Evolutionary conservation across 2,113 vertebrate species (phyloP).

Genomic region (Triplophysa tibetana): DNA sequence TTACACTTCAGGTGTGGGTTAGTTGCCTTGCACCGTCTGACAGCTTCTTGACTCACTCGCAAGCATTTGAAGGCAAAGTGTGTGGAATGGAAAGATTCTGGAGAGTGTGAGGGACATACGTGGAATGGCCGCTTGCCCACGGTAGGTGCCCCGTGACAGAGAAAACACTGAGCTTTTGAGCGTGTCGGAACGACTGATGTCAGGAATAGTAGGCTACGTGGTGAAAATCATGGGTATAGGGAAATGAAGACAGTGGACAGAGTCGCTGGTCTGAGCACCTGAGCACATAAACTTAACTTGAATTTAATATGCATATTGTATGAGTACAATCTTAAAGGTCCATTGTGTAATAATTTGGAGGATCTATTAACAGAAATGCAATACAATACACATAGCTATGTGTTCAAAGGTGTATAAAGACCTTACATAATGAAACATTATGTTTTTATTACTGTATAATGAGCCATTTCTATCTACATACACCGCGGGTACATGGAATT

Average conservation of each 20-base stretch:
- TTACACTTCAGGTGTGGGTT: conserved; percentile 55
- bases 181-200: conserved; percentile 39
- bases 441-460: too few species aligned
- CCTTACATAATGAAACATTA: too few species aligned
- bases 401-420: too few species aligned
- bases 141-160: conserved; percentile 9
- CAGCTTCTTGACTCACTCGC: conserved; percentile 71
- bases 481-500: too few species aligned
- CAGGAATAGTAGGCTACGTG: conserved; percentile 11
- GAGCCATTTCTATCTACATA: too few species aligned
- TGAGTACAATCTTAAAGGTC: too few species aligned
- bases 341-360: too few species aligned
- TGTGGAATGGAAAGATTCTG: conserved; percentile 33
- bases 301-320: neutral
- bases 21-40: conserved; percentile 66
- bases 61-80: conserved; percentile 61
- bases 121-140: conserved; percentile 13
- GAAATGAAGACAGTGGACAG: conserved; percentile 24
- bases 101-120: conserved; percentile 22
- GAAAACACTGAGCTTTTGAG: conserved; percentile 41
- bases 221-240: conserved; percentile 19
- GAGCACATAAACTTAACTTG: too few species aligned
- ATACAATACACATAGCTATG: too few species aligned
- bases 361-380: too few species aligned
- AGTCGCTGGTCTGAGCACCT: neutral